Conservation (phyloP, 2,888 invertebrate genomes). For the Mythimna lalbum region DNA sequence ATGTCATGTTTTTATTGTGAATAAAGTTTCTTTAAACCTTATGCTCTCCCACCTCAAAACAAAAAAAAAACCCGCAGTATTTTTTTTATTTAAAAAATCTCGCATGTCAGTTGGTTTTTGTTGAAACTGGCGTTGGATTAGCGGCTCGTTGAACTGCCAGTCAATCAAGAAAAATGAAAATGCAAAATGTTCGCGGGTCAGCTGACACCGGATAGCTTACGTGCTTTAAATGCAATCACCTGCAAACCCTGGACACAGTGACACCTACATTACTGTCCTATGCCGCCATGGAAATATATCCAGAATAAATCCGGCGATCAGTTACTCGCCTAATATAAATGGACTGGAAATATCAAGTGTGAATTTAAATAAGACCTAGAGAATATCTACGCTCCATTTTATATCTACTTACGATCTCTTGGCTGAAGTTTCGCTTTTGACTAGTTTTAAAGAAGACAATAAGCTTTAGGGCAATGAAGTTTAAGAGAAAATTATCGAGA, state of each 20-base stretch:
- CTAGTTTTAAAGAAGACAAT: conserved; percentile 36
- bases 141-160: conserved; percentile 61
- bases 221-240: conserved; percentile 64
- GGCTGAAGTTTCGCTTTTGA: conserved; percentile 17
- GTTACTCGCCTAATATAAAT: conserved; percentile 40
- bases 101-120: conserved; percentile 20
- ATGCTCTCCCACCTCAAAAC: too few relatives aligned
- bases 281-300: conserved; percentile 43
- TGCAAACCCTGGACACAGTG: conserved; percentile 50
- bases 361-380: conserved; percentile 29
- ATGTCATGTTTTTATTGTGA: too few relatives aligned
- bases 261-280: conserved; percentile 32
- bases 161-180: conserved; percentile 69
- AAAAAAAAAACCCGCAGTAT: background rate
- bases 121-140: conserved; percentile 57
- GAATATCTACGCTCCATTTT: conserved; percentile 17
- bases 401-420: conserved; percentile 24
- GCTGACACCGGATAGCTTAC: conserved; percentile 62
- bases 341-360: conserved; percentile 44
- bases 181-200: conserved; percentile 64
- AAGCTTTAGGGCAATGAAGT: conserved; percentile 33
- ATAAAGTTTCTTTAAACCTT: too few relatives aligned
- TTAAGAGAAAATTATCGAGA: conserved; percentile 22
- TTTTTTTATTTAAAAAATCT: conserved; percentile 9
- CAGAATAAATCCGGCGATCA: conserved; percentile 43